phyloP scores from a whole-genome alignment of 2,797 vertebrate species.

The Chrosomus eos region DNA sequence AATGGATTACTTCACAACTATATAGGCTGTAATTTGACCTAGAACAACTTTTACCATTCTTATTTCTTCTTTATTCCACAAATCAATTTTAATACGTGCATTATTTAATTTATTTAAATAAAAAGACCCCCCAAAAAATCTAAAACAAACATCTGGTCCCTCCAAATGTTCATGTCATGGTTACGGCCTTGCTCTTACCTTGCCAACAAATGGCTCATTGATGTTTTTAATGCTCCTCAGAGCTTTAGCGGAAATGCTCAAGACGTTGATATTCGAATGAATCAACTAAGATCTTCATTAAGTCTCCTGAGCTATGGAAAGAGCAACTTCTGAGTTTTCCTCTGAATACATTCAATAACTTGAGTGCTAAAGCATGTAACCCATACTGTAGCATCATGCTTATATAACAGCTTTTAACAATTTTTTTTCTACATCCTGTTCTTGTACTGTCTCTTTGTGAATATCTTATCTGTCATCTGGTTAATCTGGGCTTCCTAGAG shows the following conservation, averaged over 20 bases:
- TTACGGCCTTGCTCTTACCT: too few relatives aligned
- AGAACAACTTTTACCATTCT: too few relatives aligned
- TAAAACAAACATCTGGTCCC: too few relatives aligned
- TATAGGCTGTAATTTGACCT: too few relatives aligned
- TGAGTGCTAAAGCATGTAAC: constrained; percentile 20
- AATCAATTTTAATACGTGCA: too few relatives aligned
- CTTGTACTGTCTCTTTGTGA: not conserved
- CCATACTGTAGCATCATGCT: not conserved
- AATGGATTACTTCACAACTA: too few relatives aligned
- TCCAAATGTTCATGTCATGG: too few relatives aligned
- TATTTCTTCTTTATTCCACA: too few relatives aligned
- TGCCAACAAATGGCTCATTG: not conserved
- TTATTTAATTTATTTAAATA: too few relatives aligned
- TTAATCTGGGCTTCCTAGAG: not conserved
- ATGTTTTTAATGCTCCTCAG: not conserved
- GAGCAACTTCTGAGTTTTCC: not conserved
- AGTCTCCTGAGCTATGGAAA: constrained; percentile 4
- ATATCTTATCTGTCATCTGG: constrained; percentile 2
- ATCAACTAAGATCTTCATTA: not conserved
- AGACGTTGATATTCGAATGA: too few relatives aligned
- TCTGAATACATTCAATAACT: not conserved
- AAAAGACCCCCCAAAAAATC: too few relatives aligned
- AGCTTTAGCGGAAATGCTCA: not conserved
- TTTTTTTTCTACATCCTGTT: not conserved
- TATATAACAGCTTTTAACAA: not conserved